Evolutionary conservation across 2,888 invertebrate species (phyloP).

Genomic region (Thalpophila matura): DNA sequence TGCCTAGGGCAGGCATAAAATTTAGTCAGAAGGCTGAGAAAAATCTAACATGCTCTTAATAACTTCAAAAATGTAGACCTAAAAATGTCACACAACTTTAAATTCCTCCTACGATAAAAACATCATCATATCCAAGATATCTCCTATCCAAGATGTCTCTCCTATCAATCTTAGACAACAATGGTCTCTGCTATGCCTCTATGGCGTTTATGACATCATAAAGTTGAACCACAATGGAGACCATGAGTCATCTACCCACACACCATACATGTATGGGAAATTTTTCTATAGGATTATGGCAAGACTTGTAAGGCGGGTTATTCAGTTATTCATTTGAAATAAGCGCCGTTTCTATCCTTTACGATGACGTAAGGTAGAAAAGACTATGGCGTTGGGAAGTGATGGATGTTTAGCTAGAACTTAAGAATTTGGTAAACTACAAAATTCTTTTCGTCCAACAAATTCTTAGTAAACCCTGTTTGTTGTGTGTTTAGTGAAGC

Average conservation of each 20-base stretch:
- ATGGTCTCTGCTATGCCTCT: conserved; percentile 24
- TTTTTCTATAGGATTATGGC: conserved; percentile 21
- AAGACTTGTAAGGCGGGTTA: background rate
- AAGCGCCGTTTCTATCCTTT: conserved; percentile 7
- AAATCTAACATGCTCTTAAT: no score
- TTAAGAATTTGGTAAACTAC: no score
- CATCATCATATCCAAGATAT: conserved; percentile 15
- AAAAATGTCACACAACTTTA: background rate
- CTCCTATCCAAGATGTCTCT: conserved; percentile 41
- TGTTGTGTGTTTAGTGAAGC: no score
- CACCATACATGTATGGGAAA: conserved; percentile 31
- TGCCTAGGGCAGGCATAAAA: no score
- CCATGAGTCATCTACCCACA: conserved; percentile 48
- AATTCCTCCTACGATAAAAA: background rate
- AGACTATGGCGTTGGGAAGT: background rate
- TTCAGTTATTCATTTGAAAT: conserved; percentile 9
- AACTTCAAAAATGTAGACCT: no score
- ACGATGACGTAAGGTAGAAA: background rate
- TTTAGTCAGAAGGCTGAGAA: no score
- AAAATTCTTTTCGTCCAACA: no score
- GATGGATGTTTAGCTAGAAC: background rate
- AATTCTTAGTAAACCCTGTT: no score
- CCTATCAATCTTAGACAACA: conserved; percentile 44
- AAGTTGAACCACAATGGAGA: conserved; percentile 35
- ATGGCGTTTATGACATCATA: conserved; percentile 59